Conservation (phyloP, 2,888 invertebrate species). For the Ichneumoninae sp. region DNA sequence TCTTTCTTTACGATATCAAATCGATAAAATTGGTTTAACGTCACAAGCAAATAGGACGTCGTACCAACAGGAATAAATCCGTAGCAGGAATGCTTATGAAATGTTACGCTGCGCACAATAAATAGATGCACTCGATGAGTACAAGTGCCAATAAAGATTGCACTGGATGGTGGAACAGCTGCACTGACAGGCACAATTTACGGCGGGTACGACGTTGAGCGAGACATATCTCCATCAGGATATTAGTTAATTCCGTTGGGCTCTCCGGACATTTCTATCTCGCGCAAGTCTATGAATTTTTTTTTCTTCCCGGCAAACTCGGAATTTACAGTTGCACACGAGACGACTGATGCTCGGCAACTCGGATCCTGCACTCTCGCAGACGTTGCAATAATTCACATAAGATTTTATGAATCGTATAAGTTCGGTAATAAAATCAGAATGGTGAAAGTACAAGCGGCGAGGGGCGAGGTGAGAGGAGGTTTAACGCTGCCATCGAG, state of each 20-base stretch:
- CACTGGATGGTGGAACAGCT: slow-evolving; percentile 12
- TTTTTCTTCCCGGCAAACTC: not conserved
- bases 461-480: slow-evolving; percentile 33
- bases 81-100: not conserved
- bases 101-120: not conserved
- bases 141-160: slow-evolving; percentile 30
- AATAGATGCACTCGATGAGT: slow-evolving; percentile 6
- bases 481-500: slow-evolving; percentile 47
- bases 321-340: slow-evolving; percentile 45
- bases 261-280: slow-evolving; percentile 12
- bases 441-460: slow-evolving; percentile 49
- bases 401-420: slow-evolving; percentile 66
- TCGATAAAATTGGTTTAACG: not conserved
- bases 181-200: slow-evolving; percentile 18
- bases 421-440: slow-evolving; percentile 63
- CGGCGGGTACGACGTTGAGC: not conserved
- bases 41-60: not conserved
- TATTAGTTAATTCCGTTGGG: slow-evolving; percentile 24
- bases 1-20: not conserved
- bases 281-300: not conserved
- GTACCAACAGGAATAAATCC: not conserved
- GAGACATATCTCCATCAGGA: slow-evolving; percentile 30
- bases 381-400: slow-evolving; percentile 55
- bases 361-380: slow-evolving; percentile 6
- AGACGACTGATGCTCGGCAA: slow-evolving; percentile 36